Percentiles rank a stretch among this genome's conserved stretches.
These are phyloP conservation scores for Mizuhopecten yessoensis DNA, from an alignment of 1,140 invertebrate genomes.

Conservation along the genomic window DNA sequence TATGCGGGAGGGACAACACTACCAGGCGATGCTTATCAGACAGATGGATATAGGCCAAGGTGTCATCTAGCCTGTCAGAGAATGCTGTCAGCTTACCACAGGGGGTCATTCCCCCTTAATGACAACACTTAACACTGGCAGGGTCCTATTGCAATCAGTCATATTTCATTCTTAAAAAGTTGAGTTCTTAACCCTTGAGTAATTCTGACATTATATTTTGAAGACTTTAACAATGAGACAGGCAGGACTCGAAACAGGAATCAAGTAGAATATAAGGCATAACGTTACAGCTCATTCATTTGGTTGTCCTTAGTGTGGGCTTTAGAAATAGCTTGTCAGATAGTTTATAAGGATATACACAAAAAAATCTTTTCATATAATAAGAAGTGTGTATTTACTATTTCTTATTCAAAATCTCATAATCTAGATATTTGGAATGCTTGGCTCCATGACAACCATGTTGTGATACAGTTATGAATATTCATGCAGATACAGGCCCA, in stretches of 20 bases:
- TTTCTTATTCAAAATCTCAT: neutral
- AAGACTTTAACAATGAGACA: conserved; percentile 17
- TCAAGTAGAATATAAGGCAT: neutral
- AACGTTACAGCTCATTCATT: neutral
- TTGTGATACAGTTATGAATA: neutral
- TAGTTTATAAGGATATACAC: neutral
- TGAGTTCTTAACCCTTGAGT: neutral
- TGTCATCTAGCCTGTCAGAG: conserved; percentile 3
- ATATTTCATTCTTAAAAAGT: conserved; percentile 34
- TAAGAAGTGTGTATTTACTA: neutral
- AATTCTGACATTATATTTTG: conserved; percentile 3
- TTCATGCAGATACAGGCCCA: neutral
- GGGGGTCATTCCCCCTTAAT: neutral
- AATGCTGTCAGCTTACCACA: neutral
- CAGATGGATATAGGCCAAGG: neutral
- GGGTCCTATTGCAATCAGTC: conserved; percentile 16
- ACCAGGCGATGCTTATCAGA: neutral
- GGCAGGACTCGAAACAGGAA: conserved; percentile 27
- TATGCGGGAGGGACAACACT: neutral
- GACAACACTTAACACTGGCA: neutral
- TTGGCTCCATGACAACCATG: neutral
- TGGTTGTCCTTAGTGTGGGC: neutral
- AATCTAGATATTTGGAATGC: neutral
- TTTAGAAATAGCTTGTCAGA: neutral
- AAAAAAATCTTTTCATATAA: neutral